phyloP scores from a whole-genome alignment of 2,888 invertebrate species.

The Anodontia alba region DNA sequence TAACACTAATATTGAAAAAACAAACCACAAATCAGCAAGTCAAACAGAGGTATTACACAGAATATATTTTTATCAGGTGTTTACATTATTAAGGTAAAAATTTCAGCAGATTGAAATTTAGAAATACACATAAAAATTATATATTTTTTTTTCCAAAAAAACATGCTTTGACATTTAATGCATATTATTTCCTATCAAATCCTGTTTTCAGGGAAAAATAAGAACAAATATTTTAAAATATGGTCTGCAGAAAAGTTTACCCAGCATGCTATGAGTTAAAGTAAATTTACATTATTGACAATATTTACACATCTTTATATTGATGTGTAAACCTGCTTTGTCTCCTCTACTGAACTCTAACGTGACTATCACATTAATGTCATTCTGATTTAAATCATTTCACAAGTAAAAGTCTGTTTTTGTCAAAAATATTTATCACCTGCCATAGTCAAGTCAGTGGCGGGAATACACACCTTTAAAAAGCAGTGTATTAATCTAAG shows the following conservation, averaged over 20 bases:
- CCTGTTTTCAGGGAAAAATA: too few species aligned
- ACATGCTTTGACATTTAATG: too few species aligned
- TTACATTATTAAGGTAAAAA: background rate
- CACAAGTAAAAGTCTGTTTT: background rate
- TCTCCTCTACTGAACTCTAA: background rate
- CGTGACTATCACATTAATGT: background rate
- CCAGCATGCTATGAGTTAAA: too few species aligned
- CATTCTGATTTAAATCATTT: background rate
- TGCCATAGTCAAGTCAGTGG: background rate
- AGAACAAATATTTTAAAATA: too few species aligned
- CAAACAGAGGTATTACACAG: background rate
- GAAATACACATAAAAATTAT: too few species aligned
- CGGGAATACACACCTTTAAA: background rate
- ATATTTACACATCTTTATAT: constrained; percentile 4
- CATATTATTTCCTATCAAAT: too few species aligned
- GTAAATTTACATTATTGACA: constrained; percentile 10
- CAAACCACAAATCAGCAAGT: too few species aligned
- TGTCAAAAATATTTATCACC: background rate
- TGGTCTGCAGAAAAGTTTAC: too few species aligned
- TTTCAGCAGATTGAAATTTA: too few species aligned
- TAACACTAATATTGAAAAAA: too few species aligned
- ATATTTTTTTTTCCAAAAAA: too few species aligned
- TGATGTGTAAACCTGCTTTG: constrained; percentile 9
- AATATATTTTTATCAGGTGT: background rate
- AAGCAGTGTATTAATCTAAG: background rate